A percentile compares a stretch with the other conserved stretches of the same genome.
These are phyloP conservation scores for Oscheius sp. DNA, from an alignment of 2,888 invertebrate species.

Conservation along the genomic window DNA sequence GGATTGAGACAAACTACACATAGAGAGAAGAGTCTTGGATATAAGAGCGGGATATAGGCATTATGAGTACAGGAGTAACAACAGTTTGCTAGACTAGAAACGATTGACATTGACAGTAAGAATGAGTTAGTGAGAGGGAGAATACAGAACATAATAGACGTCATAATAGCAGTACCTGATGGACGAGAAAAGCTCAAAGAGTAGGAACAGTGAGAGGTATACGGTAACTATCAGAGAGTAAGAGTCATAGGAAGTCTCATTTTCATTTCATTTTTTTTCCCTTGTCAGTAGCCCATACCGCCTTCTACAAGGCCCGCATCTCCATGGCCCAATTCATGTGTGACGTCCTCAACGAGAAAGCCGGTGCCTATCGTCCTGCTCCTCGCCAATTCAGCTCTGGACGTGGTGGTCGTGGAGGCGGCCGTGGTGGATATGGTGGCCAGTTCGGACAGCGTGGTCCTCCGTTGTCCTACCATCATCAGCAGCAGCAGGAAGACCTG, in stretches of 20 bases:
- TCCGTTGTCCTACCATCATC: not conserved
- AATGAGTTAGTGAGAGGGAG: too few species aligned
- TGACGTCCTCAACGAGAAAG: slow-evolving; percentile 61
- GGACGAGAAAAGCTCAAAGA: too few species aligned
- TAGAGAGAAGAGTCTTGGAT: not conserved
- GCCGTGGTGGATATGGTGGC: slow-evolving; percentile 36
- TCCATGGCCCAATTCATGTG: slow-evolving; percentile 69
- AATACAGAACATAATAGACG: too few species aligned
- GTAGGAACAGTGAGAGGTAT: too few species aligned
- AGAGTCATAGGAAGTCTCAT: not conserved
- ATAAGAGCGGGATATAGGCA: too few species aligned
- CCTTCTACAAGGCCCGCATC: slow-evolving; percentile 67
- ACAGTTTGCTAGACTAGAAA: too few species aligned
- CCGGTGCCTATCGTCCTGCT: slow-evolving; percentile 37
- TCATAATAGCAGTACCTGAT: too few species aligned
- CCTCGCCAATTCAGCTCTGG: not conserved
- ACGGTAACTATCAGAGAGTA: too few species aligned
- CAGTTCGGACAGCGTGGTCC: slow-evolving; percentile 34
- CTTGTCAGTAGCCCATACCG: slow-evolving; percentile 62
- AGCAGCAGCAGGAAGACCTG: slow-evolving; percentile 12
- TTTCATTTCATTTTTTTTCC: not conserved
- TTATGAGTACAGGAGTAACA: too few species aligned
- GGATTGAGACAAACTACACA: not conserved
- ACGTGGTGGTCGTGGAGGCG: slow-evolving; percentile 25
- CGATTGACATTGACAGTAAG: too few species aligned